These are phyloP conservation scores for Acanthiza pusilla DNA, from an alignment of 2,797 vertebrate species.

Conservation along the genomic window DNA sequence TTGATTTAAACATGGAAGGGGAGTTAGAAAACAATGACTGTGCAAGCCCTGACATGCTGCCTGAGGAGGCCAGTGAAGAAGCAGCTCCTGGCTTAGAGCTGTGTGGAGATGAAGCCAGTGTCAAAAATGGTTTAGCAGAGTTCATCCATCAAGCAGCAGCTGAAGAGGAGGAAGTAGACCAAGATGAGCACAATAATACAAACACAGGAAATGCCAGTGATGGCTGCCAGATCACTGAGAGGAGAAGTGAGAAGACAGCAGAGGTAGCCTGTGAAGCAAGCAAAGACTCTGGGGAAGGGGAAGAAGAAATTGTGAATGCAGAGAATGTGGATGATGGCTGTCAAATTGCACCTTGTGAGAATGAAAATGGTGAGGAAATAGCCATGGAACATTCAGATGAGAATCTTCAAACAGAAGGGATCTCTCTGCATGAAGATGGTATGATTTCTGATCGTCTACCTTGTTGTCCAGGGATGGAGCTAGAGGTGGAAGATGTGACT, in stretches of 20 bases:
- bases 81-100: background rate
- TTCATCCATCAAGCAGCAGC: background rate
- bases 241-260: background rate
- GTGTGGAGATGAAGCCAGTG: background rate
- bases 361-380: conserved; percentile 38
- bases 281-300: background rate
- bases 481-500: background rate
- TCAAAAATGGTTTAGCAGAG: background rate
- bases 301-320: background rate
- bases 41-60: background rate
- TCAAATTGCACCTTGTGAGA: conserved; percentile 64
- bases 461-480: background rate
- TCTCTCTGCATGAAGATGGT: conserved; percentile 14
- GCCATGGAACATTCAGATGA: background rate
- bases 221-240: background rate
- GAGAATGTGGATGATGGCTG: conserved; percentile 50
- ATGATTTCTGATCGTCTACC: background rate
- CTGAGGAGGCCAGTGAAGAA: background rate
- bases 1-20: background rate
- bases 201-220: background rate
- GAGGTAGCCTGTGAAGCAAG: background rate
- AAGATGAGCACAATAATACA: background rate
- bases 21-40: background rate
- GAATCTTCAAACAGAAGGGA: conserved; percentile 44
- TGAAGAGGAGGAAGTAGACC: conserved; percentile 11